A percentile compares a stretch with the other conserved stretches of the same genome.
Evolutionary conservation across 1,140 invertebrate genomes (phyloP).

Genomic region (Drosophila kurseongensis): DNA sequence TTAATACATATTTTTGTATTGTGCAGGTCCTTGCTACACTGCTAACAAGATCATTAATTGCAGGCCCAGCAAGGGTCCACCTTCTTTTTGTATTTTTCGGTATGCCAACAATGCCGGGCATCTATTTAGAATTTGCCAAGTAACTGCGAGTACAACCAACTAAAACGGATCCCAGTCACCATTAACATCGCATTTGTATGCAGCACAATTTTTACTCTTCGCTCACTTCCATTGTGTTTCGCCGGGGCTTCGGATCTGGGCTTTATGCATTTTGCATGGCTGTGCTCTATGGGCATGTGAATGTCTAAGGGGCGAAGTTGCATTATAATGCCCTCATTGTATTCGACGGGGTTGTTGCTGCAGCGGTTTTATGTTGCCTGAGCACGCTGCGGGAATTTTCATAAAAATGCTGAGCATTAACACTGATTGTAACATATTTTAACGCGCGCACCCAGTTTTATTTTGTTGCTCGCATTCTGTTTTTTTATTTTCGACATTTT

Average conservation of each 20-base stretch:
- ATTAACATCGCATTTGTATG: constrained; percentile 65
- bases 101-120: constrained; percentile 54
- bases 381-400: constrained; percentile 63
- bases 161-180: constrained; percentile 43
- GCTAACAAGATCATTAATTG: constrained; percentile 69
- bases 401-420: constrained; percentile 79
- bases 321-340: constrained; percentile 72
- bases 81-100: constrained; percentile 13
- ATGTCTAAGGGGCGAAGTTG: constrained; percentile 42
- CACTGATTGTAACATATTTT: constrained; percentile 80
- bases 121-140: constrained; percentile 42
- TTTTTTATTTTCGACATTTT: constrained; percentile 16
- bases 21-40: constrained; percentile 27
- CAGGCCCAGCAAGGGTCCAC: constrained; percentile 33
- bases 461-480: constrained; percentile 22
- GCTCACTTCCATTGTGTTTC: constrained; percentile 58
- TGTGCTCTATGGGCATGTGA: constrained; percentile 12
- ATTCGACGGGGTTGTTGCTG: constrained; percentile 18
- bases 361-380: constrained; percentile 24
- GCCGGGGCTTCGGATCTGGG: constrained; percentile 40
- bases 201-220: constrained; percentile 60
- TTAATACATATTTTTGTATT: not conserved
- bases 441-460: constrained; percentile 51
- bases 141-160: constrained; percentile 21
- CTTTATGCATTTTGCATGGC: constrained; percentile 48